Conservation (phyloP, 2,113 vertebrate species). For the Pteruthius melanotis region DNA sequence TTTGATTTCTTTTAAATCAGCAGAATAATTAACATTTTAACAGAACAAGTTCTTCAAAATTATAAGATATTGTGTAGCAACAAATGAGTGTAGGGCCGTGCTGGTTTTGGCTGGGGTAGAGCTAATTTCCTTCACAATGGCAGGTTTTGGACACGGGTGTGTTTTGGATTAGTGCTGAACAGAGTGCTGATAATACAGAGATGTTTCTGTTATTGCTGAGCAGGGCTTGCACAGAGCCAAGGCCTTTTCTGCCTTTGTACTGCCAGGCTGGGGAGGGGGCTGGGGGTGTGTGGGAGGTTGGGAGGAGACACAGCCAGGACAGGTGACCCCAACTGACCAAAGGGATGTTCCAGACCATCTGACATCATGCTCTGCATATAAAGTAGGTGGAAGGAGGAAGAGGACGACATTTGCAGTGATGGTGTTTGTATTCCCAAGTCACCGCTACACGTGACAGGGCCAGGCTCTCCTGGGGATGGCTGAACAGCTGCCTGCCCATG, state of each 20-base stretch:
- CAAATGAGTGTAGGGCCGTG: background rate
- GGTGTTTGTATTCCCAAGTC: background rate
- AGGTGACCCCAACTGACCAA: background rate
- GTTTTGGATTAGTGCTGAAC: background rate
- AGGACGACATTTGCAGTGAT: background rate
- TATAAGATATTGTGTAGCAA: background rate
- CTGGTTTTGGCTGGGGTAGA: background rate
- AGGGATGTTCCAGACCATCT: background rate
- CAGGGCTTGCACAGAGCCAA: background rate
- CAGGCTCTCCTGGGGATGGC: background rate
- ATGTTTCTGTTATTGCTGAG: background rate
- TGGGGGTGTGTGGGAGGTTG: fast-evolving
- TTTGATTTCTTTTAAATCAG: background rate
- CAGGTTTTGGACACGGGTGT: background rate
- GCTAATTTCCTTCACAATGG: background rate
- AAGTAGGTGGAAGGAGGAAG: background rate
- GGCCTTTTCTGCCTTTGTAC: background rate
- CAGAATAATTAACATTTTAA: background rate
- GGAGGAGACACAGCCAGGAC: background rate
- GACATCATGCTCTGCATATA: background rate
- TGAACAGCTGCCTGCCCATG: background rate
- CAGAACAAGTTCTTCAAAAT: background rate
- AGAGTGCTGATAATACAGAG: background rate
- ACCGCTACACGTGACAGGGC: fast-evolving
- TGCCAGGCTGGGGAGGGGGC: background rate